A percentile compares a stretch with the other conserved stretches of the same genome.
These are phyloP conservation scores for Caretta caretta DNA, from an alignment of 2,113 vertebrate species.

Conservation along the genomic window DNA sequence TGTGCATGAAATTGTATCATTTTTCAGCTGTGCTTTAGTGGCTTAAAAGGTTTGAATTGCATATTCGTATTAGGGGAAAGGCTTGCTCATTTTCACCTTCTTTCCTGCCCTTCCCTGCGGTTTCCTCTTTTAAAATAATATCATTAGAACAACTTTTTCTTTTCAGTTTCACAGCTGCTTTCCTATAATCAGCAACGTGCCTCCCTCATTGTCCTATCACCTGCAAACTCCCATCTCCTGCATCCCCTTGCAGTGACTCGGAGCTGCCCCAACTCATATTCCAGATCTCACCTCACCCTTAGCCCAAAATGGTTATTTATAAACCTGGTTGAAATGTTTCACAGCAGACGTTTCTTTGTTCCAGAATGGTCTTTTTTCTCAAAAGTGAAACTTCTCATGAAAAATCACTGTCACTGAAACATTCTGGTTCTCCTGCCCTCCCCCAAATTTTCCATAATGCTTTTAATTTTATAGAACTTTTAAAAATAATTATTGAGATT, in stretches of 20 bases:
- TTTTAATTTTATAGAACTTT: background rate
- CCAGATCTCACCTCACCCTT: background rate
- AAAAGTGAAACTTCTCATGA: background rate
- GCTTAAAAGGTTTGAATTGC: background rate
- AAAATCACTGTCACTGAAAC: background rate
- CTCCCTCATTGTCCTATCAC: background rate
- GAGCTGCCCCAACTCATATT: background rate
- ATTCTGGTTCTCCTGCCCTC: background rate
- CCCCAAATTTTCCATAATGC: background rate
- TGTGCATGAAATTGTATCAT: fast-evolving
- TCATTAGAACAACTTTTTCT: background rate
- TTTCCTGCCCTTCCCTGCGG: background rate
- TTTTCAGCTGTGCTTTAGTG: background rate
- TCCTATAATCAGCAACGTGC: fast-evolving
- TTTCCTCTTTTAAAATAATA: fast-evolving
- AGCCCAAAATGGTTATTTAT: background rate
- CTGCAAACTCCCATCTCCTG: background rate
- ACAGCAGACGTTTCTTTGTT: background rate
- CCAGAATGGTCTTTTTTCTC: background rate
- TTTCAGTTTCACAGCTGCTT: background rate
- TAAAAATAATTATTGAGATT: background rate
- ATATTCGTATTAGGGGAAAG: fast-evolving
- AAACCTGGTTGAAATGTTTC: background rate
- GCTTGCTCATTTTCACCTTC: fast-evolving
- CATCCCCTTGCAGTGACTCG: background rate